Evolutionary conservation across 2,888 invertebrate species (phyloP).

Genomic region (Drosophila anomelani): DNA sequence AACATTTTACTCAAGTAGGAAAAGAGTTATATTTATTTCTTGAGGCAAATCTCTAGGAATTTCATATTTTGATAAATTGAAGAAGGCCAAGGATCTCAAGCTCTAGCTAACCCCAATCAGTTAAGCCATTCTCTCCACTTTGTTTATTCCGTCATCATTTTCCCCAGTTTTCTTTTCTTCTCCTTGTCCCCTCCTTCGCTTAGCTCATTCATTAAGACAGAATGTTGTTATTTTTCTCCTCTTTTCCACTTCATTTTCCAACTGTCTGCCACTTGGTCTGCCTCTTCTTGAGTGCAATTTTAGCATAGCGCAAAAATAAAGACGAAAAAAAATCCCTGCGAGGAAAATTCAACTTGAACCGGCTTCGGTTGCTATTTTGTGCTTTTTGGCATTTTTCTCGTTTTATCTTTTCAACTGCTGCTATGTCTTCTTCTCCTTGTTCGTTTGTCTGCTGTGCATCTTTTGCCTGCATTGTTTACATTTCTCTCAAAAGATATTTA

Average conservation of each 20-base stretch:
- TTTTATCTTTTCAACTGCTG: constrained; percentile 34
- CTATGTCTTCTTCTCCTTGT: constrained; percentile 15
- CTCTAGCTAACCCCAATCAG: constrained; percentile 17
- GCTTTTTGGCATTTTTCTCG: constrained; percentile 25
- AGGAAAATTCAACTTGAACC: constrained; percentile 30
- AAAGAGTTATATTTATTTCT: neutral
- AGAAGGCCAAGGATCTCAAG: constrained; percentile 4
- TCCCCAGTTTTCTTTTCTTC: neutral
- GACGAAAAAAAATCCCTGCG: neutral
- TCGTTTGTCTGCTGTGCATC: constrained; percentile 30
- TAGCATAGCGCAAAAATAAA: constrained; percentile 7
- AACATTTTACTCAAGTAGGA: neutral
- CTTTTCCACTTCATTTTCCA: constrained; percentile 26
- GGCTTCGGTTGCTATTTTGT: constrained; percentile 29
- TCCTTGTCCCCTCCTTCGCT: neutral
- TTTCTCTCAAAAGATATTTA: constrained; percentile 50
- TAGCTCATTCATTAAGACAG: constrained; percentile 29
- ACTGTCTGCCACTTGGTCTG: constrained; percentile 27
- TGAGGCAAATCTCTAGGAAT: rapidly evolving
- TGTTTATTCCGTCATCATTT: constrained; percentile 23
- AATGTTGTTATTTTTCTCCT: constrained; percentile 11
- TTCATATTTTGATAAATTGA: neutral
- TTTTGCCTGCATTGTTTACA: constrained; percentile 46
- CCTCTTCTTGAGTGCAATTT: constrained; percentile 18
- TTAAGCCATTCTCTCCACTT: constrained; percentile 22